Evolutionary conservation across 1,140 invertebrate species (phyloP), one percentile per base, ranked within the genome.

Genomic region (Drosophila albomicans): DNA sequence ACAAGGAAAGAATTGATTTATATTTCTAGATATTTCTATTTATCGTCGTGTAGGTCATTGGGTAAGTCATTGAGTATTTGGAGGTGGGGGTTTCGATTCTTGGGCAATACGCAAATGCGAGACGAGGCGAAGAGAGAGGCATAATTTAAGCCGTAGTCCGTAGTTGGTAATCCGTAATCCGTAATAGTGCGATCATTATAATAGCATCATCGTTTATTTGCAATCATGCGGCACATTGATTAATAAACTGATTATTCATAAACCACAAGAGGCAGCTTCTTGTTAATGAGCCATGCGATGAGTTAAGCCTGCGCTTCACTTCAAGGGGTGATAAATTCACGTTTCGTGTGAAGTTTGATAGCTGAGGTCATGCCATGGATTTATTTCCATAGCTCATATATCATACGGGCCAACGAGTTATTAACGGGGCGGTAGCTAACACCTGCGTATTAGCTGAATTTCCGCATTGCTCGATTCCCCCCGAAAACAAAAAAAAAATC

Each of bases 161-260:
- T 56, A 32, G 63, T 56, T 56, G 25, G 62, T 56, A 30, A 30
- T 61, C 15, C 45, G 48, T 73, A 54, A 73, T 84, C 65, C 69
- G 69, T 84, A 78, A 81, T 84, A 86, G 81, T 85, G 82, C 82
- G 82, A 81, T 85, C 81, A 85, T 85, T 85, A 84, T 84, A 85
- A 81, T 85, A 85, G 81, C 81, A 86, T 86, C 81, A 85, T 78
- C 81, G 82, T 86, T 76, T 85, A 85, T 85, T 85, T 81, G 81
- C 81, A 85, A 85, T 85, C 81, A 66, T 49, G 52, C 65, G 57
- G 74, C 62, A 73, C 69, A 82, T 84, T 88, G 84, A 88, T 88
- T 88, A 89, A 88, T 88, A 87, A 85, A 78, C 85, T 66, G 85
- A 88, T 88, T 88, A 88, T 88, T 88, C 85, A 88, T 84, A 84